Percentiles rank a stretch among this genome's conserved stretches.
These are phyloP conservation scores for Sebastes hubbsi DNA, from an alignment of 2,797 vertebrate species.

Conservation along the genomic window DNA sequence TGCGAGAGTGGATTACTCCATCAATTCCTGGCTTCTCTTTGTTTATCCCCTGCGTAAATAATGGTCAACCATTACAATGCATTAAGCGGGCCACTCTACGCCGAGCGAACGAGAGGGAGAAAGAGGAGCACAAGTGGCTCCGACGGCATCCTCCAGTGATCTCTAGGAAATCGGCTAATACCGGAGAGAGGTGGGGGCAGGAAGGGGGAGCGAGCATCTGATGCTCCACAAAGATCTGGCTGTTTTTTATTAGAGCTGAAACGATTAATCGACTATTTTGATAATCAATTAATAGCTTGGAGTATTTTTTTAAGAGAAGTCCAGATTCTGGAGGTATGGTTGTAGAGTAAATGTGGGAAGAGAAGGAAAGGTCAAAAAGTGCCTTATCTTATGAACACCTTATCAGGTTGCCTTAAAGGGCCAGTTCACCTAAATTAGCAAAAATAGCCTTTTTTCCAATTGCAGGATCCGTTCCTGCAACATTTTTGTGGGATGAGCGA, in stretches of 20 bases:
- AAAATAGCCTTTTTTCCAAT: neutral
- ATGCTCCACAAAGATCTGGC: constrained; percentile 12
- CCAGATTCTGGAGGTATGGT: too few species aligned
- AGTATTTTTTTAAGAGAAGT: too few species aligned
- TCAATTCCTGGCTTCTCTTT: constrained; percentile 81
- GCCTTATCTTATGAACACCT: neutral
- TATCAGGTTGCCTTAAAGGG: neutral
- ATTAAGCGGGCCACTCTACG: constrained; percentile 74
- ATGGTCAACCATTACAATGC: constrained; percentile 83
- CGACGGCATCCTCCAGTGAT: constrained; percentile 62
- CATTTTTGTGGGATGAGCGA: neutral
- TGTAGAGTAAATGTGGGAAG: neutral
- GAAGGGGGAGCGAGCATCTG: neutral
- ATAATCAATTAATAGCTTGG: too few species aligned
- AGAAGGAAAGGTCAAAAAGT: neutral
- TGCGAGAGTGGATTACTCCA: constrained; percentile 81
- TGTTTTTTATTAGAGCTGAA: neutral
- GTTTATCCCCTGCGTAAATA: constrained; percentile 83
- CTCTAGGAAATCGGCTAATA: constrained; percentile 68
- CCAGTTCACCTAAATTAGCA: neutral
- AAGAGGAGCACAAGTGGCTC: constrained; percentile 62
- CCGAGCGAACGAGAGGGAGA: constrained; percentile 44
- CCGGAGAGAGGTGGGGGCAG: neutral
- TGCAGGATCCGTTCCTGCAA: neutral
- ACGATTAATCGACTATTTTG: too few species aligned